These are phyloP conservation scores for Acanthochromis polyacanthus DNA, from an alignment of 2,113 vertebrate species.

Conservation along the genomic window DNA sequence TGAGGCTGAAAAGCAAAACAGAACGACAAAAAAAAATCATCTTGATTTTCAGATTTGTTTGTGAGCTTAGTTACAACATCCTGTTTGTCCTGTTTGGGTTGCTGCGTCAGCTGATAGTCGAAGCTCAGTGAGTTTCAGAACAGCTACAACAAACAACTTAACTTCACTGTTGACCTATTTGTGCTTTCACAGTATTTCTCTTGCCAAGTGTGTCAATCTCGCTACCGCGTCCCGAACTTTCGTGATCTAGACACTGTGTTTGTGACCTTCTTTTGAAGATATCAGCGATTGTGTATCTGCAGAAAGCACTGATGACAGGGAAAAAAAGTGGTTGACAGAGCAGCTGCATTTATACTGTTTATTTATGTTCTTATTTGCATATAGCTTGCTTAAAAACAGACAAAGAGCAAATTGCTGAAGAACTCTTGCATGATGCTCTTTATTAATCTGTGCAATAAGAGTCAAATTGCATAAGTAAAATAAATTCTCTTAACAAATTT, in stretches of 20 bases:
- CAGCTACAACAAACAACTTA: constrained; percentile 11
- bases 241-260: constrained; percentile 3
- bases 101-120: constrained; percentile 10
- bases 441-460: not conserved
- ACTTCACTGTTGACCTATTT: constrained; percentile 41
- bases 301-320: constrained; percentile 29
- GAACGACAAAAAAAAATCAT: not conserved
- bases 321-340: constrained; percentile 6
- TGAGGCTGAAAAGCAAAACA: not conserved
- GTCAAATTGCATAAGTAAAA: not conserved
- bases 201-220: constrained; percentile 14
- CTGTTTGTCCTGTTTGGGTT: constrained; percentile 6
- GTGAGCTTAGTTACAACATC: not conserved
- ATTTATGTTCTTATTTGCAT: not conserved
- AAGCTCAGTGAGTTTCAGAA: constrained; percentile 16
- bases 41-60: constrained; percentile 27
- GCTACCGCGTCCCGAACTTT: constrained; percentile 6
- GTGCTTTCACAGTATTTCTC: not conserved
- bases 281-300: constrained; percentile 42
- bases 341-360: not conserved
- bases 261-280: constrained; percentile 19
- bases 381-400: not conserved
- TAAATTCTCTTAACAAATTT: constrained; percentile 14
- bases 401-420: constrained; percentile 9
- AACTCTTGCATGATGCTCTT: constrained; percentile 6